A percentile compares a stretch with the other conserved stretches of the same genome.
phyloP scores from a whole-genome alignment of 2,797 vertebrate genomes.

The Phoebastria nigripes region DNA sequence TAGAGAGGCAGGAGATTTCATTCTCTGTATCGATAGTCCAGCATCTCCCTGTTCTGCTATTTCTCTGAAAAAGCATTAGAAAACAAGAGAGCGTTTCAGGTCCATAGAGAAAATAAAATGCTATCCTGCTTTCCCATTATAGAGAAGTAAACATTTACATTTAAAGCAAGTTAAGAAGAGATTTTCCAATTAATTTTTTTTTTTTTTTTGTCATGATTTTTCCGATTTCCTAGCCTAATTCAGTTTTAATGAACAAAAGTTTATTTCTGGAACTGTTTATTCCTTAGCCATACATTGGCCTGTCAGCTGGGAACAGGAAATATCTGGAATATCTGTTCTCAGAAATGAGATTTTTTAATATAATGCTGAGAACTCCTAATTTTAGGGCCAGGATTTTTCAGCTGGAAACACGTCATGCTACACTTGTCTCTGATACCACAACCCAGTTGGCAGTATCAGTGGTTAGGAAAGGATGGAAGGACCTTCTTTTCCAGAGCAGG shows the following conservation, averaged over 20 bases:
- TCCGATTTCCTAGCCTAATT: not conserved
- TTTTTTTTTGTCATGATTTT: not conserved
- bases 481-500: not conserved
- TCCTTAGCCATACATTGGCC: not conserved
- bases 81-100: not conserved
- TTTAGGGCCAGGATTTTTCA: not conserved
- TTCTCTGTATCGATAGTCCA: not conserved
- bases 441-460: not conserved
- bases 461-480: not conserved
- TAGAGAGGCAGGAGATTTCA: not conserved
- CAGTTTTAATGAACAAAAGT: not conserved
- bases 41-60: not conserved
- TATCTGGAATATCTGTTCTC: not conserved
- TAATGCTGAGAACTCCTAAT: not conserved
- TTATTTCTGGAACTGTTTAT: slow-evolving; percentile 1
- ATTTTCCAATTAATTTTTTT: not conserved
- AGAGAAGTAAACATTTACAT: not conserved
- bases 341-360: not conserved
- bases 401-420: accelerated
- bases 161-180: not conserved
- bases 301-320: not conserved
- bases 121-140: not conserved
- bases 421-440: not conserved
- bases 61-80: not conserved
- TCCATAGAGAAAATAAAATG: not conserved